phyloP scores from a whole-genome alignment of 2,888 invertebrate genomes.

The Zootermopsis nevadensis region DNA sequence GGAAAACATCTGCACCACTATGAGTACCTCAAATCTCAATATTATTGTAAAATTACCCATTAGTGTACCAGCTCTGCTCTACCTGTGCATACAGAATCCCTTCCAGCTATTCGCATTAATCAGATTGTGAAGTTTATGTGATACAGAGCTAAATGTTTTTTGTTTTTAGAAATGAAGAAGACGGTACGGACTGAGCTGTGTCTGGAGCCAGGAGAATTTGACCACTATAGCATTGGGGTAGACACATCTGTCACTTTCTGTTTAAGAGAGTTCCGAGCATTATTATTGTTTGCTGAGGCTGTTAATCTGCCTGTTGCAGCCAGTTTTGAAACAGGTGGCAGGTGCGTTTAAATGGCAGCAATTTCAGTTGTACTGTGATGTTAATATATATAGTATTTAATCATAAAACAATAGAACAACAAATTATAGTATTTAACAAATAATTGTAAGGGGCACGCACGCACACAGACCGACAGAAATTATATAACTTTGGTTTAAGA shows the following conservation, averaged over 20 bases:
- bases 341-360: conserved; percentile 62
- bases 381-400: too few relatives aligned
- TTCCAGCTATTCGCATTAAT: too few relatives aligned
- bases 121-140: too few relatives aligned
- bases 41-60: too few relatives aligned
- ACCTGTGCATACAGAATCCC: too few relatives aligned
- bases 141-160: neutral
- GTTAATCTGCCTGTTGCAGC: conserved; percentile 75
- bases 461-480: too few relatives aligned
- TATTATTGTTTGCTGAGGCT: conserved; percentile 82
- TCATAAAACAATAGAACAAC: neutral
- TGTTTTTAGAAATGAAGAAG: conserved; percentile 70
- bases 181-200: conserved; percentile 82
- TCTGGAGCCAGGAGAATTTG: conserved; percentile 79
- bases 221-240: conserved; percentile 71
- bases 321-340: conserved; percentile 82
- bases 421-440: too few relatives aligned
- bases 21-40: too few relatives aligned
- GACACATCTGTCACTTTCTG: conserved; percentile 85
- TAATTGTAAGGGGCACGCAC: too few relatives aligned
- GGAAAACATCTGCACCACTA: too few relatives aligned
- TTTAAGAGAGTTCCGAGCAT: conserved; percentile 84
- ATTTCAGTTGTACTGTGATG: neutral
- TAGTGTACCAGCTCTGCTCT: too few relatives aligned
- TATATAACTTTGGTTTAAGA: too few relatives aligned